A percentile compares a stretch with the other conserved stretches of the same genome.
phyloP scores from a whole-genome alignment of 2,113 vertebrate genomes.

The Setophaga kirtlandii region DNA sequence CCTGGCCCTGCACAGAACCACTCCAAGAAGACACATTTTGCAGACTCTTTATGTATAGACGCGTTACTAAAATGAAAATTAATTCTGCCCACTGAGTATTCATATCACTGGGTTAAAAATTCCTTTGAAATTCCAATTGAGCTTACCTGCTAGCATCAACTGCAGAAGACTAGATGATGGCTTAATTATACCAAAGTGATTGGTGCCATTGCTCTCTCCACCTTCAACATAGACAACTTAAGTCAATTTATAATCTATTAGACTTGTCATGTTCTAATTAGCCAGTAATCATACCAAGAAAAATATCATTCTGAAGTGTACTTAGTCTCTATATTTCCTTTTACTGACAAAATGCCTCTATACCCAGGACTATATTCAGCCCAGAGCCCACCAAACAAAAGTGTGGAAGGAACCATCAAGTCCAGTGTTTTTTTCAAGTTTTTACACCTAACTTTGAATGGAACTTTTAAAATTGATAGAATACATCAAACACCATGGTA shows the following conservation, averaged over 20 bases:
- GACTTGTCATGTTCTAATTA: background rate
- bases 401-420: background rate
- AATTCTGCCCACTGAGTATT: background rate
- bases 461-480: background rate
- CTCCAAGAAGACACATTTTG: background rate
- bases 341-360: background rate
- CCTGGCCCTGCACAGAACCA: background rate
- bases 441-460: background rate
- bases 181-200: constrained; percentile 1
- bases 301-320: background rate
- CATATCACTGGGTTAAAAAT: background rate
- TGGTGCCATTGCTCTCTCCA: background rate
- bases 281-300: background rate
- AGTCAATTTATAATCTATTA: background rate
- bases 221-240: constrained; percentile 37
- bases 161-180: constrained; percentile 58
- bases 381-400: background rate
- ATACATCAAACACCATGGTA: background rate
- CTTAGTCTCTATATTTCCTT: background rate
- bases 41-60: background rate
- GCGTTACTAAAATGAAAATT: background rate
- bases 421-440: background rate
- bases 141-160: constrained; percentile 60
- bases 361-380: background rate
- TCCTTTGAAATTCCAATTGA: background rate